Percentiles rank a stretch among this genome's conserved stretches.
Conservation (phyloP, 92 coral and sea anemone genomes). For the Heteractis magnifica region DNA sequence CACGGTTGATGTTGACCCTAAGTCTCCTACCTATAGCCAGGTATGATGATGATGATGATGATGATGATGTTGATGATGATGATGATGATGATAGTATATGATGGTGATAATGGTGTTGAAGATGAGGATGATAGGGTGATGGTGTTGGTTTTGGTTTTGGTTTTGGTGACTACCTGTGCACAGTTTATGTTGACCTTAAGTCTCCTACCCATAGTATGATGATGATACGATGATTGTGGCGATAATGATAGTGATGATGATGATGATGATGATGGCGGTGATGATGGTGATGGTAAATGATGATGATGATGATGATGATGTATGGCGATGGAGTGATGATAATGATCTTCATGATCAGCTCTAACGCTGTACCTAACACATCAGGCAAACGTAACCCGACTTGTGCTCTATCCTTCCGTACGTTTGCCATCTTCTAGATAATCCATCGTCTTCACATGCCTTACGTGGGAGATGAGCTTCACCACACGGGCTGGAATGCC, state of each 20-base stretch:
- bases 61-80: background rate
- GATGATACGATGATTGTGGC: background rate
- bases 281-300: too few relatives aligned
- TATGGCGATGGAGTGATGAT: too few relatives aligned
- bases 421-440: slow-evolving; percentile 47
- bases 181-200: slow-evolving; percentile 87
- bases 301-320: slow-evolving; percentile 43
- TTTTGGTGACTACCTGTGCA: slow-evolving; percentile 61
- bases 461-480: slow-evolving; percentile 83
- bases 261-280: background rate
- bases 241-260: background rate
- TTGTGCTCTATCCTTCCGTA: background rate
- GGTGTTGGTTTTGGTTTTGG: too few relatives aligned
- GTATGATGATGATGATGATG: slow-evolving; percentile 22
- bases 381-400: too few relatives aligned
- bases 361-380: too few relatives aligned
- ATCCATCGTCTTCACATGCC: slow-evolving; percentile 92
- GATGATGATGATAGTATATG: background rate
- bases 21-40: slow-evolving; percentile 76
- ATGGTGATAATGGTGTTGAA: background rate
- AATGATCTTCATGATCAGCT: too few relatives aligned
- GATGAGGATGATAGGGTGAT: too few relatives aligned
- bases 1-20: slow-evolving; percentile 91
- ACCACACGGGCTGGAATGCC: slow-evolving; percentile 98
- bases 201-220: slow-evolving; percentile 70